Evolutionary conservation across 2,888 invertebrate species (phyloP).

Genomic region (Leptinotarsa peninsularis): DNA sequence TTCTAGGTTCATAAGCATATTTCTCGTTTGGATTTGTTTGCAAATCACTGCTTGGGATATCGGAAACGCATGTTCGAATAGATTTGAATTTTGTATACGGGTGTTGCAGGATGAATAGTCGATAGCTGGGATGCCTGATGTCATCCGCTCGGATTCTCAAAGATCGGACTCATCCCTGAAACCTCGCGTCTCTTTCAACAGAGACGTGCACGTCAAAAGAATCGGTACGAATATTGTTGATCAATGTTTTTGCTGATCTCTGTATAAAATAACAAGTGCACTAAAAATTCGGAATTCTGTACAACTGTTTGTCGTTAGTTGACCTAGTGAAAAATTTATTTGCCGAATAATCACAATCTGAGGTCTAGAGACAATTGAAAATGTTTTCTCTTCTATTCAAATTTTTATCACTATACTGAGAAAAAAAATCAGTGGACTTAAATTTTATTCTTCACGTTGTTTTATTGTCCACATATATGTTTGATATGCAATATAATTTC

Average conservation of each 20-base stretch:
- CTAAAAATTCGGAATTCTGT: background rate
- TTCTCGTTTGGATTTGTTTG: background rate
- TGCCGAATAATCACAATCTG: no score
- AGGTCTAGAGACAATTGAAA: no score
- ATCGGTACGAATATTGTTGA: conserved; percentile 72
- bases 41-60: background rate
- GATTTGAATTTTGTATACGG: conserved; percentile 40
- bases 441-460: no score
- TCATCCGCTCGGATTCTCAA: conserved; percentile 70
- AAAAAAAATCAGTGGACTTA: no score
- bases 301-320: conserved; percentile 4
- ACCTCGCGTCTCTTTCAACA: conserved; percentile 87
- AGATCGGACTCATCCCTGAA: conserved; percentile 68
- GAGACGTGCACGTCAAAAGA: conserved; percentile 90
- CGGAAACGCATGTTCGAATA: background rate
- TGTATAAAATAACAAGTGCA: conserved; percentile 17
- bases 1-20: background rate
- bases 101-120: conserved; percentile 61
- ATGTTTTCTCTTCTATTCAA: no score
- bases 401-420: no score
- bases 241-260: conserved; percentile 8
- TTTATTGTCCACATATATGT: no score
- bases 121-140: conserved; percentile 68
- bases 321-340: background rate
- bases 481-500: no score